These are phyloP conservation scores for Scolopax bukidnonensis DNA, from an alignment of 2,797 vertebrate species.

Conservation along the genomic window DNA sequence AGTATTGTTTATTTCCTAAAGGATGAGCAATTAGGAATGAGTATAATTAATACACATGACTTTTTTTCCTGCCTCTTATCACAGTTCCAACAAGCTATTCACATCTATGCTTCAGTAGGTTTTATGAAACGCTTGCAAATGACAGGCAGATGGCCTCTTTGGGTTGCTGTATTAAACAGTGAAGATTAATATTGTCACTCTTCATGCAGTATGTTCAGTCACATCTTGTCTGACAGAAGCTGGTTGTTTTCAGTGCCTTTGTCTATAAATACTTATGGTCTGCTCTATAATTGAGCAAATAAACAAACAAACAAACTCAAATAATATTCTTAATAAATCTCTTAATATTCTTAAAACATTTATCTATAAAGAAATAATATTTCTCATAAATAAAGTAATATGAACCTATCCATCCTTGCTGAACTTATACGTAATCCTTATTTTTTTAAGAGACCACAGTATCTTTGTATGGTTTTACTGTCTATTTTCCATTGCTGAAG, in stretches of 20 bases:
- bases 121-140: conserved; percentile 52
- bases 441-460: not conserved
- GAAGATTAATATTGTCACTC: conserved; percentile 36
- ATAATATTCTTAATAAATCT: not conserved
- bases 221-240: conserved; percentile 37
- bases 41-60: not conserved
- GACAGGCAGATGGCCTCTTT: conserved; percentile 60
- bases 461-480: not conserved
- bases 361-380: not conserved
- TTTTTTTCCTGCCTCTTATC: not conserved
- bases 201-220: conserved; percentile 7
- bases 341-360: not conserved
- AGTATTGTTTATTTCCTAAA: conserved; percentile 53
- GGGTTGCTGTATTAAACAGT: conserved; percentile 27
- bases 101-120: conserved; percentile 24
- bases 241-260: conserved; percentile 17
- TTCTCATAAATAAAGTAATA: not conserved
- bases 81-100: not conserved
- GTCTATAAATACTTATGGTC: conserved; percentile 42
- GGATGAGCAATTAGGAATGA: conserved; percentile 22
- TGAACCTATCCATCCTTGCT: not conserved
- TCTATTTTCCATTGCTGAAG: not conserved
- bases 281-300: conserved; percentile 1
- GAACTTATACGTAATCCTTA: not conserved
- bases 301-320: not conserved